These are phyloP conservation scores for Euzophera pinguis DNA, from an alignment of 2,888 invertebrate species.

Conservation along the genomic window DNA sequence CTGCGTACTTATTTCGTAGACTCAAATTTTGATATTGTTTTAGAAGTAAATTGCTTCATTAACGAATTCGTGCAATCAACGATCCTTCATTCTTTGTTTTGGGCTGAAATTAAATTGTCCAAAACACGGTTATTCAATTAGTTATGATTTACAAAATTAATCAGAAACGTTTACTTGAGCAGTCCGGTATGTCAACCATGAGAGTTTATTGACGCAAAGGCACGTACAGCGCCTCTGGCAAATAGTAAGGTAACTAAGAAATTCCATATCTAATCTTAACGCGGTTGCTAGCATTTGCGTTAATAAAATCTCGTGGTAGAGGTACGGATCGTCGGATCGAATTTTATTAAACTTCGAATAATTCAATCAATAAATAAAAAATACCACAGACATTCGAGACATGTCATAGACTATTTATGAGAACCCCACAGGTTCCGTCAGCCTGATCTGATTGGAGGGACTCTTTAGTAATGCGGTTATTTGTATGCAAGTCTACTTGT, in stretches of 20 bases:
- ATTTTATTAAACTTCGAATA: no score
- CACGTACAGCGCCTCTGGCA: no score
- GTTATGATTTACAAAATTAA: background rate
- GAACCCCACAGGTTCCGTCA: constrained; percentile 22
- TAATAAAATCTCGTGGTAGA: no score
- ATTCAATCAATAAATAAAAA: no score
- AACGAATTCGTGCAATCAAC: background rate
- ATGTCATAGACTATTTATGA: constrained; percentile 19
- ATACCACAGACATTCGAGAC: background rate
- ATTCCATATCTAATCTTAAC: no score
- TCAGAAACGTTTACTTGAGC: constrained; percentile 3
- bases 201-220: no score
- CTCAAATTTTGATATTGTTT: background rate
- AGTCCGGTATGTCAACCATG: no score
- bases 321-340: no score
- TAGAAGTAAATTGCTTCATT: constrained; percentile 3
- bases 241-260: no score
- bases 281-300: no score
- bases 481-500: constrained; percentile 61
- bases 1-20: background rate
- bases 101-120: constrained; percentile 4
- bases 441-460: constrained; percentile 32
- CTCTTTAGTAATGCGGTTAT: constrained; percentile 44
- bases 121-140: constrained; percentile 6
- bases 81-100: constrained; percentile 2